A percentile compares a stretch with the other conserved stretches of the same genome.
phyloP scores from a whole-genome alignment of 2,797 vertebrate species.

The Sebastes steindachneri region DNA sequence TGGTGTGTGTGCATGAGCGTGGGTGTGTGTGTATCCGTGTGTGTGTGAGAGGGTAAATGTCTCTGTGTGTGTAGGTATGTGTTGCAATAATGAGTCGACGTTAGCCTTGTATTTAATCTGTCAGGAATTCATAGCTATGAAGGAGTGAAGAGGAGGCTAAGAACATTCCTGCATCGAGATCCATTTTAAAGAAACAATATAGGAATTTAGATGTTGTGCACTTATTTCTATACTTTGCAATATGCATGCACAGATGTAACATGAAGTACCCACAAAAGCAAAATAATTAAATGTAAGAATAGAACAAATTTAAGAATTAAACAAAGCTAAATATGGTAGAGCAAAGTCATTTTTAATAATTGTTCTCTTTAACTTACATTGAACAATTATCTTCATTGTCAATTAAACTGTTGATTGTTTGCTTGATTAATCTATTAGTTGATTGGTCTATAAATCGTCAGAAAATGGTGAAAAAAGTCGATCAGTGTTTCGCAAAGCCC shows the following conservation, averaged over 20 bases:
- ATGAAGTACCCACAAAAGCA: not conserved
- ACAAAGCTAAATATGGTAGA: not conserved
- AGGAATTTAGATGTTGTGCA: no score
- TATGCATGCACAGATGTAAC: not conserved
- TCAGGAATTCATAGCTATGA: not conserved
- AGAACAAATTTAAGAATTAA: not conserved
- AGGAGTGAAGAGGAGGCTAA: not conserved
- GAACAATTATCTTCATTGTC: no score
- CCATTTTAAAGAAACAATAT: no score
- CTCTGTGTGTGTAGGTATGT: not conserved
- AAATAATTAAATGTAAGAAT: not conserved
- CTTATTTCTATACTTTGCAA: not conserved
- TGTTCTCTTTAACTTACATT: no score
- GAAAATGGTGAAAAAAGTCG: no score
- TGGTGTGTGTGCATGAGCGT: not conserved
- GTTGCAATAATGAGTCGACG: not conserved
- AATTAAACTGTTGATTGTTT: no score
- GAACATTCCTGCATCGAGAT: not conserved
- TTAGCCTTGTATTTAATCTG: not conserved
- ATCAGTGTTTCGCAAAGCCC: no score
- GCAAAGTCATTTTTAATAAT: no score
- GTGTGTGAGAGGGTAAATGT: no score
- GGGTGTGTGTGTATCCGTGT: not conserved
- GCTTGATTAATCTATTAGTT: no score
- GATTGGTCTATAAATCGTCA: no score